A percentile compares a stretch with the other conserved stretches of the same genome.
Conservation (phyloP, 2,797 vertebrate species). For the Galagoides demidoff region DNA sequence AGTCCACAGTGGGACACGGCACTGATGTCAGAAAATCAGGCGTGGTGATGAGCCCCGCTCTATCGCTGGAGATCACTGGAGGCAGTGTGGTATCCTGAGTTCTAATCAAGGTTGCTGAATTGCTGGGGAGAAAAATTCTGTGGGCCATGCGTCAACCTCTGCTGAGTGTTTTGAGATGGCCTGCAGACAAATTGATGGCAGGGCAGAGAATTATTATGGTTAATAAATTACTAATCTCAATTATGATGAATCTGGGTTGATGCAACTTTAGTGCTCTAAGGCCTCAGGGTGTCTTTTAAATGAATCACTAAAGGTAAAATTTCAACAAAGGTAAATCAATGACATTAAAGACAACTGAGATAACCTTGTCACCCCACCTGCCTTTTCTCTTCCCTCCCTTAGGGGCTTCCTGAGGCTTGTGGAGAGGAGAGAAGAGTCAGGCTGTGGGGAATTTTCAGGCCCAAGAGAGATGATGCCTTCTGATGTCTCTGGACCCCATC, state of each 20-base stretch:
- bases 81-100: accelerated
- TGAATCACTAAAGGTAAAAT: conserved; percentile 1
- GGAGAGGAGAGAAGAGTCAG: background rate
- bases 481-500: background rate
- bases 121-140: background rate
- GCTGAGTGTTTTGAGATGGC: background rate
- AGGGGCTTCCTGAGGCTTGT: accelerated
- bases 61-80: accelerated
- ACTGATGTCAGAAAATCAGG: accelerated
- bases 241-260: background rate
- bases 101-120: background rate
- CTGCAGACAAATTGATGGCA: background rate
- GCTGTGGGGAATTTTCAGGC: background rate
- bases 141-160: background rate
- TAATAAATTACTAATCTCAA: background rate
- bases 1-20: background rate
- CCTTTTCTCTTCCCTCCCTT: background rate
- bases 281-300: background rate
- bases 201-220: background rate
- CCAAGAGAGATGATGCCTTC: background rate
- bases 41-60: accelerated
- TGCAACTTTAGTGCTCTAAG: background rate
- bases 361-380: accelerated
- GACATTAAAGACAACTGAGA: background rate
- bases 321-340: background rate